Evolutionary conservation across 2,888 invertebrate genomes (phyloP).

Genomic region (Philaethria dido): DNA sequence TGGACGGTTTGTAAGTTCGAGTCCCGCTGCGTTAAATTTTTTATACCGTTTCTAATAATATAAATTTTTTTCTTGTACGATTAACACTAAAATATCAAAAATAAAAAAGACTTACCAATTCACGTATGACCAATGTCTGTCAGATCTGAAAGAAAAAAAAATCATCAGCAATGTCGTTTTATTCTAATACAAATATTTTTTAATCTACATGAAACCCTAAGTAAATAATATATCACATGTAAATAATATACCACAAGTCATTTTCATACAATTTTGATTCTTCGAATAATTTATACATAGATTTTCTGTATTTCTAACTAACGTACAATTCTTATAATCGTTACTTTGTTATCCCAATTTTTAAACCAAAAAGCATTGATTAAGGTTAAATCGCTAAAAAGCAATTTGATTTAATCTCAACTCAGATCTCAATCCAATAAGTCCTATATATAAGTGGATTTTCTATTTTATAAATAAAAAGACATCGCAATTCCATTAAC

Average conservation of each 20-base stretch:
- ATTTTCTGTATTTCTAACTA: neutral
- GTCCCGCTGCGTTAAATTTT: too few relatives aligned
- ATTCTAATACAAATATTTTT: too few relatives aligned
- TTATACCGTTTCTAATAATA: too few relatives aligned
- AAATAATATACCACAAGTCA: neutral
- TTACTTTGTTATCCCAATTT: slow-evolving; percentile 1
- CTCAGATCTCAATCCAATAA: slow-evolving; percentile 33
- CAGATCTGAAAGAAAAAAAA: slow-evolving; percentile 1
- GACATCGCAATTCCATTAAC: slow-evolving; percentile 43
- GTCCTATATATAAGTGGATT: slow-evolving; percentile 32
- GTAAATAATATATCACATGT: neutral
- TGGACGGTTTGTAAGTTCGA: too few relatives aligned
- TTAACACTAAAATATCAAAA: too few relatives aligned
- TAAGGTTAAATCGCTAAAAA: slow-evolving; percentile 14
- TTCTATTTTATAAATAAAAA: slow-evolving; percentile 39
- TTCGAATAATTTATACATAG: neutral
- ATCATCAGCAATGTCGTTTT: too few relatives aligned
- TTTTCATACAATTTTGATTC: neutral
- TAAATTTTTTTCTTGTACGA: too few relatives aligned
- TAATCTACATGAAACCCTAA: too few relatives aligned
- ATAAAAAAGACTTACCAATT: slow-evolving; percentile 8
- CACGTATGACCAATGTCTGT: neutral
- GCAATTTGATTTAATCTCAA: slow-evolving; percentile 17
- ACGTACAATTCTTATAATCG: neutral
- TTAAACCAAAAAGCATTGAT: slow-evolving; percentile 5